A percentile compares a stretch with the other conserved stretches of the same genome.
These are phyloP conservation scores for Drosophila anomalata DNA, from an alignment of 2,888 invertebrate species.

Conservation along the genomic window DNA sequence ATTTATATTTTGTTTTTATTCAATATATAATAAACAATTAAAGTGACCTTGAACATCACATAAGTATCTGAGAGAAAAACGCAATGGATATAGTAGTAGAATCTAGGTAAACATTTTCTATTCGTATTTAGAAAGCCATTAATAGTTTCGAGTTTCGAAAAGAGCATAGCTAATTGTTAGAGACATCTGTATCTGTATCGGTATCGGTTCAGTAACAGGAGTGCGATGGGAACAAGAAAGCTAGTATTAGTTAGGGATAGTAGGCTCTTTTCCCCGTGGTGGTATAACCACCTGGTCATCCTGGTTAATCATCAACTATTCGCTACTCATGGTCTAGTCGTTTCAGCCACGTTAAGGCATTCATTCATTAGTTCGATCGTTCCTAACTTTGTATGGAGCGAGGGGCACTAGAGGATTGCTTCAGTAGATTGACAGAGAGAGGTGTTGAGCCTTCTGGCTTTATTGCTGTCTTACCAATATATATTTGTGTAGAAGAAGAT, in stretches of 20 bases:
- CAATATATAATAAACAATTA: conserved; percentile 63
- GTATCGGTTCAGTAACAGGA: conserved; percentile 39
- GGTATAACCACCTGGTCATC: conserved; percentile 20
- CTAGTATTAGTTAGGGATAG: conserved; percentile 30
- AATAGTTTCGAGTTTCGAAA: conserved; percentile 52
- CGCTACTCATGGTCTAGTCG: conserved; percentile 60
- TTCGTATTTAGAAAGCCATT: conserved; percentile 51
- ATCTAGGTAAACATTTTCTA: conserved; percentile 71
- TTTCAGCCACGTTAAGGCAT: conserved; percentile 72
- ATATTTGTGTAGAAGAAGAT: not conserved
- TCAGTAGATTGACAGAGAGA: conserved; percentile 61
- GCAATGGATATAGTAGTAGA: conserved; percentile 66
- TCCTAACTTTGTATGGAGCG: conserved; percentile 60
- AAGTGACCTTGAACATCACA: conserved; percentile 63
- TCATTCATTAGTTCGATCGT: conserved; percentile 56
- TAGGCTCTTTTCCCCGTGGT: conserved; percentile 11
- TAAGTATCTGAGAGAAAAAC: conserved; percentile 66
- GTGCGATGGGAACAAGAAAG: conserved; percentile 31
- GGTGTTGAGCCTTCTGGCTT: conserved; percentile 27
- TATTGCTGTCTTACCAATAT: conserved; percentile 30
- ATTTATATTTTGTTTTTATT: conserved; percentile 24
- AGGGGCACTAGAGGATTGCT: conserved; percentile 71
- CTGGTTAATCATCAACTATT: conserved; percentile 34
- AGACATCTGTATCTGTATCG: conserved; percentile 20
- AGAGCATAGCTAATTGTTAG: conserved; percentile 55